Percentiles rank a stretch among this genome's conserved stretches.
These are phyloP conservation scores for Lepidochrysops patricia DNA, from an alignment of 2,888 invertebrate genomes.

Conservation along the genomic window DNA sequence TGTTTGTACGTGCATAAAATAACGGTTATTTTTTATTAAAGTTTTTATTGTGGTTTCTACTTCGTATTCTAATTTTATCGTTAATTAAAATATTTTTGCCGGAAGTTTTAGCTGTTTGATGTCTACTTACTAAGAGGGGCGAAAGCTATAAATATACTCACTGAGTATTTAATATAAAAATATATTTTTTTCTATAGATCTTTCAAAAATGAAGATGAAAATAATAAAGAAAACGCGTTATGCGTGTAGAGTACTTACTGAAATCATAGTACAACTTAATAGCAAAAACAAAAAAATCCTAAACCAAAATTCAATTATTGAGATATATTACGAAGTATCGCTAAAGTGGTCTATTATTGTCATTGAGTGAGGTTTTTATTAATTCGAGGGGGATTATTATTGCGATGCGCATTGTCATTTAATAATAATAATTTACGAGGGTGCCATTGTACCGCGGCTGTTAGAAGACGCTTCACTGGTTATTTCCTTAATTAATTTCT, in stretches of 20 bases:
- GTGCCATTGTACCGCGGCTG: conserved; percentile 39
- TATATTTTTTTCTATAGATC: too few species aligned
- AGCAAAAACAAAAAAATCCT: background rate
- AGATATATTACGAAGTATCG: conserved; percentile 43
- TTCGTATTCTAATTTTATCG: background rate
- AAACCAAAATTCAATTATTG: conserved; percentile 44
- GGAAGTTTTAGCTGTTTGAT: background rate
- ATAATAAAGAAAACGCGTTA: too few species aligned
- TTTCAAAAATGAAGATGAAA: too few species aligned
- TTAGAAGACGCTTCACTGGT: conserved; percentile 62
- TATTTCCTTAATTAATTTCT: conserved; percentile 71
- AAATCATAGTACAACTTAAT: too few species aligned
- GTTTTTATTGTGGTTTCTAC: background rate
- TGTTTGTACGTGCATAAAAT: conserved; percentile 4
- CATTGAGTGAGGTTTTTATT: conserved; percentile 68
- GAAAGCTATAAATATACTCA: background rate
- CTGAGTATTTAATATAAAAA: too few species aligned
- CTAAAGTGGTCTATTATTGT: conserved; percentile 63
- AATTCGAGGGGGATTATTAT: conserved; percentile 61
- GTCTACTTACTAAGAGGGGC: background rate
- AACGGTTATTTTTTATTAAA: conserved; percentile 4
- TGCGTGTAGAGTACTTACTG: too few species aligned
- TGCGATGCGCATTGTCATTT: conserved; percentile 56
- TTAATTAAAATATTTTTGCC: background rate
- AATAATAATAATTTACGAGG: conserved; percentile 43